A percentile compares a stretch with the other conserved stretches of the same genome.
Conservation (phyloP, 2,113 vertebrate species). For the Lota lota region DNA sequence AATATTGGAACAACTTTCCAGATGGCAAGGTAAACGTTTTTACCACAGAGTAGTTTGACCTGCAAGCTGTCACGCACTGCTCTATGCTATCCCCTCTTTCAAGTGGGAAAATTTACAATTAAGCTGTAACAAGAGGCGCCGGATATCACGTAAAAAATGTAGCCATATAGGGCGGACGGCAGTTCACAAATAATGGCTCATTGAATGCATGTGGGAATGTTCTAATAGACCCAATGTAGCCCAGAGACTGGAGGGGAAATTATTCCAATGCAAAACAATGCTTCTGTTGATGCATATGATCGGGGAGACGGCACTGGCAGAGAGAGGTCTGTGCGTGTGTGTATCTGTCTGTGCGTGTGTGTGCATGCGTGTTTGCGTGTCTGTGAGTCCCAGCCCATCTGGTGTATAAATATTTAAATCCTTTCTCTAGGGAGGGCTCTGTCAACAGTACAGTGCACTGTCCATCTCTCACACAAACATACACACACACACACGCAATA, state of each 20-base stretch:
- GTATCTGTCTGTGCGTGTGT: not conserved
- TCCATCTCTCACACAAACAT: not conserved
- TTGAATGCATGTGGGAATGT: not conserved
- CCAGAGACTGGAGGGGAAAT: not conserved
- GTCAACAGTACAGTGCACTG: slow-evolving; percentile 7
- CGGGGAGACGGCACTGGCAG: not conserved
- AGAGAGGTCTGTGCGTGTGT: slow-evolving; percentile 4
- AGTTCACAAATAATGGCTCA: not conserved
- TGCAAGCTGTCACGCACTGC: not conserved
- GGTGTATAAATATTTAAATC: slow-evolving; percentile 44
- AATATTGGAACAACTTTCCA: not conserved
- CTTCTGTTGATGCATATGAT: not conserved
- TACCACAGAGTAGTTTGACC: not conserved
- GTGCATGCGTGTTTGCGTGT: slow-evolving; percentile 2
- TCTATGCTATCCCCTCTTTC: not conserved
- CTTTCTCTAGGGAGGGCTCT: slow-evolving; percentile 44
- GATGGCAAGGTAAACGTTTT: not conserved
- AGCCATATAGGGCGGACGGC: not conserved
- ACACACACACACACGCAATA: not conserved
- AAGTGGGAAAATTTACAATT: not conserved
- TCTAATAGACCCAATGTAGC: not conserved
- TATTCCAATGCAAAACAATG: not conserved
- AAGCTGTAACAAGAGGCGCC: not conserved
- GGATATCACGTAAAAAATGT: not conserved
- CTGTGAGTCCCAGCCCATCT: slow-evolving; percentile 16